Percentiles rank a stretch among this genome's conserved stretches.
Conservation (phyloP, 1,140 invertebrate genomes). For the Psix sp. region DNA sequence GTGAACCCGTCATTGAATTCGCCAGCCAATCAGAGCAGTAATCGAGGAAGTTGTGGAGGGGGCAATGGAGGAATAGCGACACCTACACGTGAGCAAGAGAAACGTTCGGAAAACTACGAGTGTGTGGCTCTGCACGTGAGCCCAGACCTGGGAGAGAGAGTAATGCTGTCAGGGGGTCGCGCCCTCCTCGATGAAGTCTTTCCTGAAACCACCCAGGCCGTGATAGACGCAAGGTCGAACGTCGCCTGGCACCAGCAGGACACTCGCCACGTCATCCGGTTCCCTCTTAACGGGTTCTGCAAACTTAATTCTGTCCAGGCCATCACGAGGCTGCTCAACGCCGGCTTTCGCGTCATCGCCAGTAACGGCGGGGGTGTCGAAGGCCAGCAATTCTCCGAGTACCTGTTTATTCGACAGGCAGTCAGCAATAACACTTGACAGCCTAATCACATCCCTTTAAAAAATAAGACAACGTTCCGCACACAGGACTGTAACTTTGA, state of each 20-base stretch:
- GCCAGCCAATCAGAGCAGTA: slow-evolving; percentile 45
- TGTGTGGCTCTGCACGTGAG: slow-evolving; percentile 92
- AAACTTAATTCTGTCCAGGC: slow-evolving; percentile 94
- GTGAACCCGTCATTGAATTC: slow-evolving; percentile 65
- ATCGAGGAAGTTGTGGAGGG: slow-evolving; percentile 29
- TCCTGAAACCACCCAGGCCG: slow-evolving; percentile 90
- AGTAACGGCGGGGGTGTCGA: slow-evolving; percentile 93
- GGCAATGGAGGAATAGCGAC: slow-evolving; percentile 53
- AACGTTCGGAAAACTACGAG: slow-evolving; percentile 81
- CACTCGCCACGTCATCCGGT: slow-evolving; percentile 89
- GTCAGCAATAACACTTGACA: slow-evolving; percentile 67
- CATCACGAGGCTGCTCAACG: slow-evolving; percentile 90
- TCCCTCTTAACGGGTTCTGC: slow-evolving; percentile 94
- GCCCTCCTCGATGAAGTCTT: slow-evolving; percentile 89
- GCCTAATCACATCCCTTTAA: slow-evolving; percentile 37
- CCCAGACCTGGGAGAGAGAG: slow-evolving; percentile 91
- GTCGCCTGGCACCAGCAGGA: slow-evolving; percentile 91
- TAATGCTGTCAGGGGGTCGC: slow-evolving; percentile 89
- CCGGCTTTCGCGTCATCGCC: slow-evolving; percentile 87
- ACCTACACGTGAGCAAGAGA: slow-evolving; percentile 61
- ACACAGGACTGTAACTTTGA: slow-evolving; percentile 59
- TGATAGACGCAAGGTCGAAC: slow-evolving; percentile 88
- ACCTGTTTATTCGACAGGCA: slow-evolving; percentile 86
- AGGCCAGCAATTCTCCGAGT: slow-evolving; percentile 95
- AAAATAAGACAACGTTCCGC: slow-evolving; percentile 55